Percentiles rank a stretch among this genome's conserved stretches.
These are phyloP conservation scores for Gari tellinella DNA, from an alignment of 2,888 invertebrate species.

Conservation along the genomic window DNA sequence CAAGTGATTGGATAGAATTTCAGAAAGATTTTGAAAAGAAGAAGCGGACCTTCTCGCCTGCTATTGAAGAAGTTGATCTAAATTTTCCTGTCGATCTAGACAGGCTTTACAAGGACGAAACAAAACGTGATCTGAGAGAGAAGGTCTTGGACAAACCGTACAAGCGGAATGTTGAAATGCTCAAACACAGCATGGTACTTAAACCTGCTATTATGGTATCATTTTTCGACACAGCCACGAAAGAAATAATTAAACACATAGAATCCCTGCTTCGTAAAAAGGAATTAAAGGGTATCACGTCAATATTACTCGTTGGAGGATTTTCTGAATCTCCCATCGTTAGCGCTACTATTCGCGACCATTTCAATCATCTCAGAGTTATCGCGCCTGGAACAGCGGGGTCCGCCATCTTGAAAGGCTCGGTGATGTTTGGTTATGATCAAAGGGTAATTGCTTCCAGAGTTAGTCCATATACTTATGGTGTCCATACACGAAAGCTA, in stretches of 20 bases:
- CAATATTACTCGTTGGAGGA: conserved; percentile 58
- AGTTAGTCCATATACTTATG: conserved; percentile 58
- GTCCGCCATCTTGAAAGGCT: conserved; percentile 55
- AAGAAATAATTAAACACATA: conserved; percentile 42
- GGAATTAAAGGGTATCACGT: conserved; percentile 26
- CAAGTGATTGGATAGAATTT: conserved; percentile 52
- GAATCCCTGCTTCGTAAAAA: conserved; percentile 24
- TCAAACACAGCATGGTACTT: conserved; percentile 38
- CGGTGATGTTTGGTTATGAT: conserved; percentile 60
- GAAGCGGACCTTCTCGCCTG: conserved; percentile 40
- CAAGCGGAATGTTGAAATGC: conserved; percentile 19
- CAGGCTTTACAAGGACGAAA: conserved; percentile 17
- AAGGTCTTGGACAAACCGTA: conserved; percentile 19
- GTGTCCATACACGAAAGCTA: conserved; percentile 44
- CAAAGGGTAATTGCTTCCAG: conserved; percentile 48
- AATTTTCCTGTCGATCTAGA: conserved; percentile 35
- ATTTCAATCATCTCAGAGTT: conserved; percentile 33
- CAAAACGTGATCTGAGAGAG: conserved; percentile 22
- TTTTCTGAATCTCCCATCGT: conserved; percentile 58
- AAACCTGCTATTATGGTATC: conserved; percentile 31
- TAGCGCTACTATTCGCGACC: conserved; percentile 30
- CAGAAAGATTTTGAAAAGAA: conserved; percentile 48
- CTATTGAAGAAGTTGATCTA: conserved; percentile 23
- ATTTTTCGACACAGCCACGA: conserved; percentile 35
- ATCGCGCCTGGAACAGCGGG: conserved; percentile 45